Base-by-base conservation (phyloP, 2,797 vertebrate genomes). In the Poeciliopsis turneri region DNA sequence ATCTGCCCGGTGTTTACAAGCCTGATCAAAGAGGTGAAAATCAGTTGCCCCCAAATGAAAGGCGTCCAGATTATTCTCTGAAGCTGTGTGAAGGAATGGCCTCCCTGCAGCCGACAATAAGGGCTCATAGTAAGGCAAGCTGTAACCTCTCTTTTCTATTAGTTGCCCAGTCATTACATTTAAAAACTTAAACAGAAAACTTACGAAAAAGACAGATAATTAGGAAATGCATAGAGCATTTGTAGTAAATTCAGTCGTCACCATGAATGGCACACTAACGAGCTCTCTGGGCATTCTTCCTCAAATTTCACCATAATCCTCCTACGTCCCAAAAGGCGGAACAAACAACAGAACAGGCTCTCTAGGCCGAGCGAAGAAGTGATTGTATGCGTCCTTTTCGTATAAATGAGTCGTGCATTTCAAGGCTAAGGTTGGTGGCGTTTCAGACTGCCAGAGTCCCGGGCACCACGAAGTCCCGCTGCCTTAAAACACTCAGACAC, bases 371-470 rank as follows among this genome's bases (percentile, higher is more conserved):
- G 76, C 73, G 41, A 79, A 91, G 70, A 57, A 81, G 55, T 90
- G 88, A 94, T 89, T 92, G 90, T 90, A 86, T 85, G 83, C 90
- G 88, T 91, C 49, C 13, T 80, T 78, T 80, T 53, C 77, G 72
- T 75, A 55, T 61, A 69, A 79, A 77, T 78, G 70, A 76, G 75
- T 8, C 28, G 39, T 72, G 28, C 43, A 53, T 76, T 78, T 80
- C 81, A 82, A 83, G 89, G 86, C 83, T 82, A 77, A 84, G 74
- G 82, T 53, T 53, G 57, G 83, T 74, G 80, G 51, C 55, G 46
- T 47, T 78, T 47, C 84, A 86, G 90, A 93, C 92, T 93, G 69
- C 93, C 92, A 93, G 91, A 93, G 89, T 90, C 92, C 41, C 33
- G 43, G 74, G 68, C 81, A 78, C 84, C 78, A 13, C 83, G 47